Conservation (phyloP, 1,140 invertebrate species). For the Limonius californicus region DNA sequence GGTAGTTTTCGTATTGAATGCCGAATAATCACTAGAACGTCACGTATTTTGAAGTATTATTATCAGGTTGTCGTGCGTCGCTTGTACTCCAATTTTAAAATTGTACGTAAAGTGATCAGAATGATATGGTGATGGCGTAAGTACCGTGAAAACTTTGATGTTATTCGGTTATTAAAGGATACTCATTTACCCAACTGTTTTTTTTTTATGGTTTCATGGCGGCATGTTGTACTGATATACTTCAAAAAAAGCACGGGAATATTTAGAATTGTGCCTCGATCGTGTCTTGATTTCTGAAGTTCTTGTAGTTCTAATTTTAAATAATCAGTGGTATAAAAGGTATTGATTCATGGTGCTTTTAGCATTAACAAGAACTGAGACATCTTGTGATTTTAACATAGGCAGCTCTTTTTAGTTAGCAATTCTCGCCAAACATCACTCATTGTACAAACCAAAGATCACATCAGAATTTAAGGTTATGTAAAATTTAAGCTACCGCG, state of each 20-base stretch:
- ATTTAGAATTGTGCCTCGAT: neutral
- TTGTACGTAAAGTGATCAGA: neutral
- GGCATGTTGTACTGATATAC: neutral
- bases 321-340: neutral
- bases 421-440: conserved; percentile 9
- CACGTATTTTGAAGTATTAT: conserved; percentile 3
- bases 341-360: conserved; percentile 12
- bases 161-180: too few species aligned
- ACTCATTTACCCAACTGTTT: too few species aligned
- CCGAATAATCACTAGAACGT: neutral
- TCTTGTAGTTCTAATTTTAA: too few species aligned
- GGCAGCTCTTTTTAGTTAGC: neutral
- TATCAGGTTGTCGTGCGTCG: neutral
- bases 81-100: neutral
- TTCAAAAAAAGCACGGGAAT: too few species aligned
- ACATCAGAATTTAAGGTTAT: neutral
- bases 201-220: too few species aligned
- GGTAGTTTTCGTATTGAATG: too few species aligned
- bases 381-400: conserved; percentile 16
- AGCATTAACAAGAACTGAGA: conserved; percentile 16
- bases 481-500: neutral
- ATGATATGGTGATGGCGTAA: too few species aligned
- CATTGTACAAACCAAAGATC: conserved; percentile 18
- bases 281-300: neutral
- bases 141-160: too few species aligned